A percentile compares a stretch with the other conserved stretches of the same genome.
Evolutionary conservation across 1,140 invertebrate genomes (phyloP).

Genomic region (Dryas iulia): DNA sequence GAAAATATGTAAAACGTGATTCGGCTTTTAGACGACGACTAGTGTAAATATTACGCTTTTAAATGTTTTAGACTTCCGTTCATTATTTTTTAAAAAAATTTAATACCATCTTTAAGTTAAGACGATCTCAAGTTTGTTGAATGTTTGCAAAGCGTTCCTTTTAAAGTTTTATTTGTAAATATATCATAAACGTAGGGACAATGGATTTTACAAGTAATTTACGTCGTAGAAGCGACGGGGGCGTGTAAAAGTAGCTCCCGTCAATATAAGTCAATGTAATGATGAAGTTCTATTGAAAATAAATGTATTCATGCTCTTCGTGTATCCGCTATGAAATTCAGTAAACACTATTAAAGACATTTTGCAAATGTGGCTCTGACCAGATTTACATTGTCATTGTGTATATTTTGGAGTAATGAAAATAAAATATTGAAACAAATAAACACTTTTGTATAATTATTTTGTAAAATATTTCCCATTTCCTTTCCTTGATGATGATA

Average conservation of each 20-base stretch:
- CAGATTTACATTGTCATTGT: slow-evolving; percentile 76
- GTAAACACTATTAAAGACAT: slow-evolving; percentile 69
- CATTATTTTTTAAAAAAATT: slow-evolving; percentile 71
- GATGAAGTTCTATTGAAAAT: slow-evolving; percentile 18
- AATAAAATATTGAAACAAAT: slow-evolving; percentile 78
- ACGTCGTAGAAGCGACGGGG: slow-evolving; percentile 38
- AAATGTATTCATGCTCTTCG: slow-evolving; percentile 68
- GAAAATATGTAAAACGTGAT: slow-evolving; percentile 71
- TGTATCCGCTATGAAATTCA: slow-evolving; percentile 74
- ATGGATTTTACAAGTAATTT: slow-evolving; percentile 70
- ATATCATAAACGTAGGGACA: slow-evolving; percentile 76
- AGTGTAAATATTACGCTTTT: slow-evolving; percentile 66
- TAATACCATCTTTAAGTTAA: slow-evolving; percentile 79
- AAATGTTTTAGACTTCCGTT: slow-evolving; percentile 69
- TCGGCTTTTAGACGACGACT: slow-evolving; percentile 49
- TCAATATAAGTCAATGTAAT: background rate
- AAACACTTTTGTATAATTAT: slow-evolving; percentile 45
- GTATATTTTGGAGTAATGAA: slow-evolving; percentile 78
- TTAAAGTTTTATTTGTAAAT: slow-evolving; percentile 80
- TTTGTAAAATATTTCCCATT: background rate
- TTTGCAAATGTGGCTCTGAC: slow-evolving; percentile 66
- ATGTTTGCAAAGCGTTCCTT: slow-evolving; percentile 80
- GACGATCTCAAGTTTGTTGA: slow-evolving; percentile 80
- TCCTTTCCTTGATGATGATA: background rate
- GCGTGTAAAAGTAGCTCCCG: background rate